These are phyloP conservation scores for Caenorhabditis virilis DNA, from an alignment of 2,888 invertebrate species.

Conservation along the genomic window DNA sequence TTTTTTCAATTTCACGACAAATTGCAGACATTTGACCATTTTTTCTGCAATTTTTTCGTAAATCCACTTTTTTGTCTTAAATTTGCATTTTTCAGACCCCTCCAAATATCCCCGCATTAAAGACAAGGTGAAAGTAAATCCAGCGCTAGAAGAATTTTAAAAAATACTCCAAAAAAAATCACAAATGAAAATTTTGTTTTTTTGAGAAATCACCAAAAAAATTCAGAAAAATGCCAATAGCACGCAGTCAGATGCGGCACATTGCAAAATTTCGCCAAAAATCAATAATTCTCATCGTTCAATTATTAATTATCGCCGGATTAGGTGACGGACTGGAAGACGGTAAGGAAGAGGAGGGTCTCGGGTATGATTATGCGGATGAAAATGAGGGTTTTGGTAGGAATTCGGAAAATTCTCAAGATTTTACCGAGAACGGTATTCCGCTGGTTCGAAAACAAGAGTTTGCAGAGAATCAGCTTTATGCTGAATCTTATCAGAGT, in stretches of 20 bases:
- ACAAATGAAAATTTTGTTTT: too few species aligned
- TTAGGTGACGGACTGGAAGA: not conserved
- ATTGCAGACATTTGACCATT: not conserved
- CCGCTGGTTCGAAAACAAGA: slow-evolving; percentile 34
- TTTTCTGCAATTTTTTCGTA: not conserved
- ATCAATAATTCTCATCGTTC: not conserved
- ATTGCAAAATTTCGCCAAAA: not conserved
- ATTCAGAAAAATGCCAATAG: too few species aligned
- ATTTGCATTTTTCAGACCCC: too few species aligned
- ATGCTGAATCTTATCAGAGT: slow-evolving; percentile 58
- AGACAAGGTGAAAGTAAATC: too few species aligned
- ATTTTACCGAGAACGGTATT: slow-evolving; percentile 10
- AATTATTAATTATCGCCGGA: not conserved
- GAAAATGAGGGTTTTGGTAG: not conserved
- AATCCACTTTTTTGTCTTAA: too few species aligned
- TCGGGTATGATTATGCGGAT: not conserved
- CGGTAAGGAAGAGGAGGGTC: not conserved
- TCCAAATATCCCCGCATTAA: too few species aligned
- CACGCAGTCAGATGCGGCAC: too few species aligned
- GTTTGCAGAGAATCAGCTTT: slow-evolving; percentile 31
- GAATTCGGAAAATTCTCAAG: not conserved
- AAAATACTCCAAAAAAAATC: too few species aligned
- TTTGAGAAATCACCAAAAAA: too few species aligned
- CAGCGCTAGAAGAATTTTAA: too few species aligned
- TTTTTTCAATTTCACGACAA: not conserved